Conservation (phyloP, 1,140 invertebrate species). For the Oedothorax gibbosus region DNA sequence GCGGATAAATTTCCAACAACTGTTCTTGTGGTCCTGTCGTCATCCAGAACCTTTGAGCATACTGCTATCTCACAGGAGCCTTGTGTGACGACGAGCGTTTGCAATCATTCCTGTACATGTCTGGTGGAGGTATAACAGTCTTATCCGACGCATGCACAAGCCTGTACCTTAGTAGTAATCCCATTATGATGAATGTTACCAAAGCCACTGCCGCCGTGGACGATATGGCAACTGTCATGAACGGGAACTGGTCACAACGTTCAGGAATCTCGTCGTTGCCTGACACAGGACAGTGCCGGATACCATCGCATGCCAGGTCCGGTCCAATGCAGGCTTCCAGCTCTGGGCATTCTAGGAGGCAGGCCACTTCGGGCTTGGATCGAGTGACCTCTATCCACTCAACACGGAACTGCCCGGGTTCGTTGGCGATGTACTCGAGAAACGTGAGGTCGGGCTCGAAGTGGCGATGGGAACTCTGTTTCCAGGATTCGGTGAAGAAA, state of each 20-base stretch:
- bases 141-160: background rate
- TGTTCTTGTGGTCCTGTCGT: conserved; percentile 10
- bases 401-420: conserved; percentile 79
- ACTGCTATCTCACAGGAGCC: conserved; percentile 46
- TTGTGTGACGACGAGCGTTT: conserved; percentile 4
- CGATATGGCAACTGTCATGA: conserved; percentile 37
- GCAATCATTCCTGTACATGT: conserved; percentile 38
- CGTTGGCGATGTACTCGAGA: conserved; percentile 81
- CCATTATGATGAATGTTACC: conserved; percentile 12
- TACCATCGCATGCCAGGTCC: conserved; percentile 87
- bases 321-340: conserved; percentile 88
- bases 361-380: background rate
- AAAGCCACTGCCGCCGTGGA: conserved; percentile 27
- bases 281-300: conserved; percentile 81
- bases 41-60: conserved; percentile 54
- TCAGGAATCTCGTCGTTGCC: conserved; percentile 85
- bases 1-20: conserved; percentile 9
- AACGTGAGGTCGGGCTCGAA: conserved; percentile 71
- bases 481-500: conserved; percentile 48
- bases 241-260: conserved; percentile 68
- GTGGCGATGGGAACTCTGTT: background rate
- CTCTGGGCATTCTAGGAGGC: conserved; percentile 83
- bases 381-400: conserved; percentile 85
- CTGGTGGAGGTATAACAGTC: conserved; percentile 43
- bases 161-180: background rate